Percentiles rank a stretch among this genome's conserved stretches.
These are phyloP conservation scores for Oenanthe melanoleuca DNA, from an alignment of 2,113 vertebrate species.

Conservation along the genomic window DNA sequence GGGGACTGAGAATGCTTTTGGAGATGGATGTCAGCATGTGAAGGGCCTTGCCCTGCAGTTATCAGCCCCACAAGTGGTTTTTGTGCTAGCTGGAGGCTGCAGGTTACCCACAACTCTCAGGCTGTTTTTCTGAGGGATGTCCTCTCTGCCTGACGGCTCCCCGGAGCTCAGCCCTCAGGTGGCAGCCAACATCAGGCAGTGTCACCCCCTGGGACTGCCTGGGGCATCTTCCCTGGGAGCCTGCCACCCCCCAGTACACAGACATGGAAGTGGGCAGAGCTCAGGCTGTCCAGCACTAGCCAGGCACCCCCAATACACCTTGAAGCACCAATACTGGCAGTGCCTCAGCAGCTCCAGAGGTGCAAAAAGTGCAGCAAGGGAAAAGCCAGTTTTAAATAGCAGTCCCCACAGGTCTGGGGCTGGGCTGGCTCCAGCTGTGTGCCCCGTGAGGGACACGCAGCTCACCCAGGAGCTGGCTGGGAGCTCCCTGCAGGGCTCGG, in stretches of 20 bases:
- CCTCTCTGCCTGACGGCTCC: neutral
- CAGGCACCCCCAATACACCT: neutral
- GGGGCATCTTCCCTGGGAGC: neutral
- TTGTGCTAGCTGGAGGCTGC: neutral
- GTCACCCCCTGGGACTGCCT: neutral
- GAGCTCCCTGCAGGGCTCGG: neutral
- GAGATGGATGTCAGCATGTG: neutral
- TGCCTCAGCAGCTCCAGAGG: neutral
- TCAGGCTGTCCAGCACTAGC: too few relatives aligned
- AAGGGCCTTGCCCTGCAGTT: neutral
- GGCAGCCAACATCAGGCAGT: neutral
- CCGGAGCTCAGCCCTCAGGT: neutral
- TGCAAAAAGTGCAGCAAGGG: neutral
- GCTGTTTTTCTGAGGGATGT: neutral
- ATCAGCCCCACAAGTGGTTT: neutral
- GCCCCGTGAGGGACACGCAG: neutral
- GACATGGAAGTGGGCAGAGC: neutral
- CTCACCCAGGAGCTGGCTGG: neutral
- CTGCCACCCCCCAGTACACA: neutral
- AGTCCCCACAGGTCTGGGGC: accelerated
- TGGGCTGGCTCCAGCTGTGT: neutral
- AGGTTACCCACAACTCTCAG: neutral
- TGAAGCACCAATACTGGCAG: neutral
- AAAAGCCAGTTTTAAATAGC: neutral
- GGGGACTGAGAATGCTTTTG: neutral